Base-by-base conservation (phyloP, 2,888 invertebrate genomes). In the Tryphoninae sp. region DNA sequence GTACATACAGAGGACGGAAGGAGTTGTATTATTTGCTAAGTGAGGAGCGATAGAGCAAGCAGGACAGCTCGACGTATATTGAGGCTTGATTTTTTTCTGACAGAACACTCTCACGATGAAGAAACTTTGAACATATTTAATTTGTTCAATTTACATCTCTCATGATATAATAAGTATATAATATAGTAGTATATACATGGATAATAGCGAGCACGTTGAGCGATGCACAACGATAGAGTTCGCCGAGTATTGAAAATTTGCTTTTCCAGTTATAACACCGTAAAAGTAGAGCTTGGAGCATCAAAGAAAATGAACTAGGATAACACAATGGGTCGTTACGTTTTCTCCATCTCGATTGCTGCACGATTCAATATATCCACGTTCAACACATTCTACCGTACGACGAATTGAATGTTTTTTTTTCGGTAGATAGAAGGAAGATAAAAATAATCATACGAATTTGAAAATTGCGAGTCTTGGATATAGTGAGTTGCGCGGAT, bases 101-200 rank as follows among this genome's bases (percentile, higher is more conserved):
- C 71, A 72, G 78, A 72, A 59, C 53, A 23, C 64, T 71, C 77
- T 69, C 65, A 72, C 78, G 72, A 78, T 61, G 78, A 59, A 65
- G 78, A 67, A 78, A 78, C 58, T n/a, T 74, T 65, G 53, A 65
- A 59, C 51, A 59, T 72, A 72, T 40, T 55, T 45, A 53, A 62
- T 55, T 75, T 65, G 67, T 78, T 78, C n/a, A 51, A 65, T 59
- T 72, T 65, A 65, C 68, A 26, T 77, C 23, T 55, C 61, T 64
- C 68, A 33, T 42, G 42, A 45, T 64, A 64, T 64, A 42, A 42
- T 42, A 64, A 64, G 40, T 64, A 61, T 61, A 33, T 33, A 2
- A 26, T 33, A n/a, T 61, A 2, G 9, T 23, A 26, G 26, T 22
- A 45, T 33, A 61, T 23, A n/a, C 61, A 33, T 9, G 33, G 33